These are phyloP conservation scores for Neodiprion pinetum DNA, from an alignment of 1,140 invertebrate species.

Conservation along the genomic window DNA sequence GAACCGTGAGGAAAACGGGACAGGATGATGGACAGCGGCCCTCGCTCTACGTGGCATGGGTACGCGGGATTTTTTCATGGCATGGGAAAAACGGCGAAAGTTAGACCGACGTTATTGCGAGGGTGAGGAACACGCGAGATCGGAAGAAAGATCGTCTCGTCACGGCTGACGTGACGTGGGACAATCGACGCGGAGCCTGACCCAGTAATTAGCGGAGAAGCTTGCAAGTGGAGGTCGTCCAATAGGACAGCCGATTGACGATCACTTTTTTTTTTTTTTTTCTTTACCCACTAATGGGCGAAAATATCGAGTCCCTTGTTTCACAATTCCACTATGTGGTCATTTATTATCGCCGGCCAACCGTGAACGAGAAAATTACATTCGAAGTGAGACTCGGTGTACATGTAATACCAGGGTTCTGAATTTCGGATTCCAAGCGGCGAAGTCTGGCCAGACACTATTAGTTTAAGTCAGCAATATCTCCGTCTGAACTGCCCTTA, in stretches of 20 bases:
- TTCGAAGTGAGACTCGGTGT: not conserved
- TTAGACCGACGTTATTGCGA: too few species aligned
- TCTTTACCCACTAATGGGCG: too few species aligned
- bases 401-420: not conserved
- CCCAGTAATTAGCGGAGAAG: not conserved
- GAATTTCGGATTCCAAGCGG: constrained; percentile 41
- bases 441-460: constrained; percentile 29
- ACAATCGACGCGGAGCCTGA: not conserved
- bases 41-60: too few species aligned
- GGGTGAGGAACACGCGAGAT: not conserved
- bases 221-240: not conserved
- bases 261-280: too few species aligned
- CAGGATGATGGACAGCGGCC: too few species aligned
- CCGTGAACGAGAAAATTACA: not conserved
- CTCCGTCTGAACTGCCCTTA: constrained; percentile 35
- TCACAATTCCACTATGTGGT: too few species aligned
- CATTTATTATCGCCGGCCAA: not conserved
- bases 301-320: too few species aligned
- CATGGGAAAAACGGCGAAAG: too few species aligned
- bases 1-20: too few species aligned
- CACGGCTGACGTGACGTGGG: not conserved
- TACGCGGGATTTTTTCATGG: too few species aligned
- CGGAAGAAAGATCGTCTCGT: not conserved
- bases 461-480: constrained; percentile 46
- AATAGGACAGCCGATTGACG: too few species aligned